Evolutionary conservation across 1,140 invertebrate genomes (phyloP).

Genomic region (Papilio polytes): DNA sequence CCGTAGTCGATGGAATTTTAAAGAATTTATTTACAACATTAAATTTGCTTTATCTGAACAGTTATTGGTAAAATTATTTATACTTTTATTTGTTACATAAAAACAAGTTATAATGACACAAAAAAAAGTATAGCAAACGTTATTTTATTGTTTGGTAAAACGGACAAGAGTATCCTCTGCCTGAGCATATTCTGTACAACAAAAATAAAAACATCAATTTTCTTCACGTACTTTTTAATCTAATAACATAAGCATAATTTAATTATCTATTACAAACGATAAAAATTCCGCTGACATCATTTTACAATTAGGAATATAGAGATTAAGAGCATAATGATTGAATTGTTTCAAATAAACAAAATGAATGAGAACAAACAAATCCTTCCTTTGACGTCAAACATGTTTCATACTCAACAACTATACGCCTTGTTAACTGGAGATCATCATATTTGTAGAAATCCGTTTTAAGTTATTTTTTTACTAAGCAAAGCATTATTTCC

Average conservation of each 20-base stretch:
- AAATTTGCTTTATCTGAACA: neutral
- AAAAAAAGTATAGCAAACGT: no score
- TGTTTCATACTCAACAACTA: no score
- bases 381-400: no score
- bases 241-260: neutral
- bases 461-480: neutral
- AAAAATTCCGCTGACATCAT: neutral
- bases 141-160: no score
- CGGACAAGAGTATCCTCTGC: neutral
- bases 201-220: neutral
- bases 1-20: neutral
- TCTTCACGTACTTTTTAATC: neutral
- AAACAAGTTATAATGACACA: neutral
- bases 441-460: neutral
- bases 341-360: neutral
- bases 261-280: neutral
- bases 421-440: no score
- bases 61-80: neutral
- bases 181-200: neutral
- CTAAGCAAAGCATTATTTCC: neutral
- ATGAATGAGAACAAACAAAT: no score
- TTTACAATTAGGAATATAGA: neutral
- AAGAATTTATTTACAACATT: neutral
- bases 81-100: no score
- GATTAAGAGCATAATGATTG: neutral